Evolutionary conservation across 2,113 vertebrate species (phyloP), one percentile per base, ranked within the genome.

Genomic region (Oreochromis tanganicae): DNA sequence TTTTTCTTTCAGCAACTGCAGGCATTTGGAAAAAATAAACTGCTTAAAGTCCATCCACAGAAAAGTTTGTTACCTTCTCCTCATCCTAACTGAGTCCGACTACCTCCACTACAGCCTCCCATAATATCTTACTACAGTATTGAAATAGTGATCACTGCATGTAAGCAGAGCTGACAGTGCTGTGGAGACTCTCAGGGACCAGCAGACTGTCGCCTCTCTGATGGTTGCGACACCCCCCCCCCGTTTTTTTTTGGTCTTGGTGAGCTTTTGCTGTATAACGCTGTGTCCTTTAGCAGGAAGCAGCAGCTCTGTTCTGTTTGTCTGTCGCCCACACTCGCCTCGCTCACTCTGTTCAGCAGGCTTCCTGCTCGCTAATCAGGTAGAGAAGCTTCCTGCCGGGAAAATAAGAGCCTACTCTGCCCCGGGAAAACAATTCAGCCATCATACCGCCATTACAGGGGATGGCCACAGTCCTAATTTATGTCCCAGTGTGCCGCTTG

Each of bases 371-470:
- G 2, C 89, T 93, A 91, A 94, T 95, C 92, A 94, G 94, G 90
- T 86, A 68, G 86, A 91, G 89, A 63, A 85, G 88, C 85, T 89
- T 92, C 94, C 94, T 92, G 91, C 81, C 10, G 73, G 92, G 89
- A 92, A 85, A 94, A 90, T 89, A 87, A 92, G 93, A 90, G 83
- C 48, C 59, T 38, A 38, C 75, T 91, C 89, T 86, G 81, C 88
- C 90, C 78, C 21, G 19, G 87, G 87, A 93, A 92, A 93, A 93
- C 87, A 93, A 90, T 92, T 80, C 87, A 89, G 91, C 90, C 84
- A 93, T 93, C 94, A 93, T 93, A 50, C 71, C 5, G 21, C 86
- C 92, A 91, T 93, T 87, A 90, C 78, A 46, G 34, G 17, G 86
- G 5, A 86, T 61, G 88, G 88, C 86, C 83, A 36, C 82, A 27